Percentiles rank a stretch among this genome's conserved stretches.
Evolutionary conservation across 2,888 invertebrate species (phyloP).

Genomic region (Microctonus hyperodae): DNA sequence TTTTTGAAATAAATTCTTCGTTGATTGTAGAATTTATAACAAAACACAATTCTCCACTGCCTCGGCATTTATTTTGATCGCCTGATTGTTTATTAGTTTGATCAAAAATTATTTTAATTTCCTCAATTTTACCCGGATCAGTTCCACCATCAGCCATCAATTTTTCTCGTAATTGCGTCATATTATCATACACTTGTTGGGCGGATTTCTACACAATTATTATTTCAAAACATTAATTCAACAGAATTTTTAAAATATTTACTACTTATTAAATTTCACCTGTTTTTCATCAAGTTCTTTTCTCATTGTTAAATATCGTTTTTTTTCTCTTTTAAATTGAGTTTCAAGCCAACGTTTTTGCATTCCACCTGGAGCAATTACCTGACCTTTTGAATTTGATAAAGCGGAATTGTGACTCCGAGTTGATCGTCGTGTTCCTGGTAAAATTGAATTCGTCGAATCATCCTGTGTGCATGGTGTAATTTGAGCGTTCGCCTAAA

Average conservation of each 20-base stretch:
- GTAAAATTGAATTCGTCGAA: neutral
- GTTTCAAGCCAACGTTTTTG: constrained; percentile 47
- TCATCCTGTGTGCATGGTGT: neutral
- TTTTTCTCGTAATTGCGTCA: constrained; percentile 51
- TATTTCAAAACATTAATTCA: neutral
- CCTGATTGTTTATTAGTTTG: constrained; percentile 2
- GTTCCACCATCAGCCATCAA: constrained; percentile 49
- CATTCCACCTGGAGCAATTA: constrained; percentile 22
- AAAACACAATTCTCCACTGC: constrained; percentile 23
- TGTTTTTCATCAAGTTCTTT: constrained; percentile 50
- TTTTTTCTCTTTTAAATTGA: constrained; percentile 47
- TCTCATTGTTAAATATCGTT: constrained; percentile 42
- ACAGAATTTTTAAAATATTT: neutral
- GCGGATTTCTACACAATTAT: constrained; percentile 43
- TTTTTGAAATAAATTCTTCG: constrained; percentile 39
- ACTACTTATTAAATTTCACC: constrained; percentile 12
- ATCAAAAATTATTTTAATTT: constrained; percentile 33
- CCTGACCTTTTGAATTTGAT: constrained; percentile 14
- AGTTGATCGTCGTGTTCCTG: constrained; percentile 28
- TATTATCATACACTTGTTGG: constrained; percentile 47
- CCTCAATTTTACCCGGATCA: constrained; percentile 54
- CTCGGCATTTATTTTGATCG: constrained; percentile 19
- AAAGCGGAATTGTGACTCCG: constrained; percentile 29
- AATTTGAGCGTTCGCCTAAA: constrained; percentile 10
- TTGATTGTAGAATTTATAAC: constrained; percentile 28